Evolutionary conservation across 2,888 invertebrate species (phyloP), one percentile per base, ranked within the genome.

Genomic region (Blera fallax): DNA sequence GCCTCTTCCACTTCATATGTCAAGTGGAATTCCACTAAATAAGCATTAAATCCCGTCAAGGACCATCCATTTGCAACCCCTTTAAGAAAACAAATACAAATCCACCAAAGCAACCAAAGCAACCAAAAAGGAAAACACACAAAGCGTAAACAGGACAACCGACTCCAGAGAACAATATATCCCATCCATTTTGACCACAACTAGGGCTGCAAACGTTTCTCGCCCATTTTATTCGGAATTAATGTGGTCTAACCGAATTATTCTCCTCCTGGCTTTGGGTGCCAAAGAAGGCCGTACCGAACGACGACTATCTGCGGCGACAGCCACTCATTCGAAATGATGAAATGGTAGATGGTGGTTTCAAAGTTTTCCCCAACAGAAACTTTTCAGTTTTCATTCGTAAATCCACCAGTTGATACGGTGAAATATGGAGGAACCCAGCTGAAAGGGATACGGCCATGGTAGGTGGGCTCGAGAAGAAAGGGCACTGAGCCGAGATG

Each of bases 241-340:
- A 70, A 81, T 81, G 85, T 69, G 85, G 81, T 85, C 81, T 85
- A 85, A 85, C 85, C 85, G 50, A 85, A 72, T 72, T 70, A 82
- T 77, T 82, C 69, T 72, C 70, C 18, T 65, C 58, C 76, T 40
- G 73, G 60, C 76, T 40, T 64, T 70, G 64, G 62, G 37, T 70
- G 74, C 70, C 24, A 62, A 14, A 65, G 29, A 48, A 69, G 78
- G 56, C 50, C 45, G 8, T 16, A 62, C 62, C 11, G 34, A 24
- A 65, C 3, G n/a, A 16, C 14, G 69, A 74, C 76, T 81, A 77
- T 77, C 60, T 82, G 82, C 6, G 82, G 82, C 64, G 77, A 65
- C 82, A 77, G 70, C 43, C 77, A 72, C 70, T 69, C 70, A 77
- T 54, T 82, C 60, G 77, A 72, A 81, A 81, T 81, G 81, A 77